Conservation (phyloP, 2,797 vertebrate genomes). For the Leptodactylus fallax region DNA sequence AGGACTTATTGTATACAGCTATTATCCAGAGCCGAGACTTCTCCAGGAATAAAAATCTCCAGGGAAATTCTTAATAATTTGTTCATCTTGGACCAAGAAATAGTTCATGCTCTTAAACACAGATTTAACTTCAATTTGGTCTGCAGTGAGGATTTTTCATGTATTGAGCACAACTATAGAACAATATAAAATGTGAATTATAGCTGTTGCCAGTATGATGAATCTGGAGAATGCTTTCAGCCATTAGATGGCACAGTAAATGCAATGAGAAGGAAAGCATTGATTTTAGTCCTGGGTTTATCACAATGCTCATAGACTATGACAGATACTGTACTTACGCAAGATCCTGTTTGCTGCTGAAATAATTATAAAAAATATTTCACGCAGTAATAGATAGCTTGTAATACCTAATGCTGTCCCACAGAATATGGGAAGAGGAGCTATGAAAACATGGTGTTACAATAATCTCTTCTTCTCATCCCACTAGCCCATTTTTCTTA, state of each 20-base stretch:
- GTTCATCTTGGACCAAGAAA: neutral
- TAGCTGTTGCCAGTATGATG: constrained; percentile 17
- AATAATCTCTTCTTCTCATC: no score
- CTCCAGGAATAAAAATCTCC: neutral
- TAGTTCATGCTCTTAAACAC: neutral
- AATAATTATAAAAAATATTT: constrained; percentile 7
- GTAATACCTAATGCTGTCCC: neutral
- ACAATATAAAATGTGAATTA: constrained; percentile 23
- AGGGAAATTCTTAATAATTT: constrained; percentile 2
- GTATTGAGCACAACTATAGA: constrained; percentile 4
- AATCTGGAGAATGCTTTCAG: constrained; percentile 22
- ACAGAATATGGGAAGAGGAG: neutral
- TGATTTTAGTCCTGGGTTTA: constrained; percentile 35
- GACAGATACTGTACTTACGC: constrained; percentile 2
- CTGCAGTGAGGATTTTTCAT: neutral
- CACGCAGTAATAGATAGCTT: neutral
- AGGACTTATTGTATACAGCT: neutral
- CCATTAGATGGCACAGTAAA: constrained; percentile 38
- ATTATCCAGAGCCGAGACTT: neutral
- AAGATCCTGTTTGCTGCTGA: neutral
- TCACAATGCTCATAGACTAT: constrained; percentile 28
- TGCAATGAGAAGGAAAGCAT: constrained; percentile 22
- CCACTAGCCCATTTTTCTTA: no score
- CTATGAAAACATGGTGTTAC: no score
- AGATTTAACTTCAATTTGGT: constrained; percentile 15